Conservation (phyloP, 2,113 vertebrate species). For the Gambusia affinis region DNA sequence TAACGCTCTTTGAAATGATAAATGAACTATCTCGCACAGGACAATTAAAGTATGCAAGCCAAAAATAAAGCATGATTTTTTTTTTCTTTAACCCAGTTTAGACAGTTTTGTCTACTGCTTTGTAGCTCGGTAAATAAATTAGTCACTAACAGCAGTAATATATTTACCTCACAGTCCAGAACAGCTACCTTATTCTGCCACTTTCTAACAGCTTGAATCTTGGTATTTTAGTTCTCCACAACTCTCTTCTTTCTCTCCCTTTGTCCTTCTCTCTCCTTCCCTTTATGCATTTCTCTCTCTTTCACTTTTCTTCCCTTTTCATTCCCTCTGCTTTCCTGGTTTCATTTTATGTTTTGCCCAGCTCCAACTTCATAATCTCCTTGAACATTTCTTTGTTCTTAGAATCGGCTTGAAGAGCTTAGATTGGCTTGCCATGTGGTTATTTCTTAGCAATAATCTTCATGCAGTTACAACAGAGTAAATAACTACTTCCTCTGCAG, state of each 20-base stretch:
- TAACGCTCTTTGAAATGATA: background rate
- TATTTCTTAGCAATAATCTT: too few relatives aligned
- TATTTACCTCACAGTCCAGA: slow-evolving; percentile 47
- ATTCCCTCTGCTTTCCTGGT: background rate
- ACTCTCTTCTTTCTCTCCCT: slow-evolving; percentile 11
- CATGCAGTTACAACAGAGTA: too few relatives aligned
- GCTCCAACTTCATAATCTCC: slow-evolving; percentile 18
- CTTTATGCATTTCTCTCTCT: slow-evolving; percentile 6
- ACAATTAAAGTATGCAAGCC: slow-evolving; percentile 2
- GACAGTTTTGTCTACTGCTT: slow-evolving; percentile 14
- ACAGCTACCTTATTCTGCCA: slow-evolving; percentile 26
- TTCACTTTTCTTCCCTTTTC: slow-evolving; percentile 23
- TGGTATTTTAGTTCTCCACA: slow-evolving; percentile 8
- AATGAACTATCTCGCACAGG: background rate
- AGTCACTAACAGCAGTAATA: slow-evolving; percentile 6
- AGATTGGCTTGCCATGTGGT: slow-evolving; percentile 5
- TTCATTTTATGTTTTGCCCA: slow-evolving; percentile 13
- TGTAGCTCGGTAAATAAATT: slow-evolving; percentile 12
- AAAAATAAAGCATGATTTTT: background rate
- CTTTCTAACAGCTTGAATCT: slow-evolving; percentile 22
- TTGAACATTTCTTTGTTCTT: slow-evolving; percentile 21
- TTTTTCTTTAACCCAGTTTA: slow-evolving; percentile 11
- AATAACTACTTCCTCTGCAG: background rate
- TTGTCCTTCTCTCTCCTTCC: slow-evolving; percentile 22
- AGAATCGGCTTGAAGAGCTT: slow-evolving; percentile 29